Evolutionary conservation across 2,888 invertebrate species (phyloP).

Genomic region (Orthosia gothica): DNA sequence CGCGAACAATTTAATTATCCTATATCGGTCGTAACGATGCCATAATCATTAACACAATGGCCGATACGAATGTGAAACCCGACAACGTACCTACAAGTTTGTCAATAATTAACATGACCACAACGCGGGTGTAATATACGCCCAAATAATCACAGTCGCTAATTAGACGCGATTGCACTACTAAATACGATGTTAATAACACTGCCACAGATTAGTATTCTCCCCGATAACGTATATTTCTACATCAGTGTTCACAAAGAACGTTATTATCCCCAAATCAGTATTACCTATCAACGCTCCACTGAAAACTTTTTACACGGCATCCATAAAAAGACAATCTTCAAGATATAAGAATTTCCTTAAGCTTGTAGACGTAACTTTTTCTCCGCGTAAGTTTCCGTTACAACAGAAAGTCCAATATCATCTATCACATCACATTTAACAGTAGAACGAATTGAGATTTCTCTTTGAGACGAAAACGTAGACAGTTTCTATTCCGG

Average conservation of each 20-base stretch:
- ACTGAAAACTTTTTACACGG: slow-evolving; percentile 67
- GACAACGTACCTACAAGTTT: slow-evolving; percentile 63
- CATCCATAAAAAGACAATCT: slow-evolving; percentile 73
- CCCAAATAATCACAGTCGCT: slow-evolving; percentile 71
- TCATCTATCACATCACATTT: slow-evolving; percentile 80
- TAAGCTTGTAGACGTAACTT: slow-evolving; percentile 69
- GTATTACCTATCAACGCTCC: slow-evolving; percentile 50
- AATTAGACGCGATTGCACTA: slow-evolving; percentile 72
- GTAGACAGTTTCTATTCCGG: slow-evolving; percentile 67
- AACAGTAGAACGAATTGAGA: slow-evolving; percentile 76
- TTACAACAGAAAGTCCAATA: slow-evolving; percentile 77
- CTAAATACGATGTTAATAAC: slow-evolving; percentile 69
- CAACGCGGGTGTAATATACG: slow-evolving; percentile 68
- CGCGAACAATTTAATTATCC: slow-evolving; percentile 65
- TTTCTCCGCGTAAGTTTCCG: slow-evolving; percentile 65
- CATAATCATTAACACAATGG: slow-evolving; percentile 70
- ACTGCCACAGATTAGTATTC: slow-evolving; percentile 57
- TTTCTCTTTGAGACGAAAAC: slow-evolving; percentile 69
- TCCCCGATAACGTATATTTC: slow-evolving; percentile 16
- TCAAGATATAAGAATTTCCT: slow-evolving; percentile 64
- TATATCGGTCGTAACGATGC: slow-evolving; percentile 65
- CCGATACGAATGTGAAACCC: slow-evolving; percentile 56
- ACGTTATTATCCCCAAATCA: slow-evolving; percentile 34
- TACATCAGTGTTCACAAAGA: slow-evolving; percentile 1
- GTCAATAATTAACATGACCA: slow-evolving; percentile 76